Percentiles rank a stretch among this genome's conserved stretches.
These are phyloP conservation scores for Thereva unica DNA, from an alignment of 2,888 invertebrate genomes.

Conservation along the genomic window DNA sequence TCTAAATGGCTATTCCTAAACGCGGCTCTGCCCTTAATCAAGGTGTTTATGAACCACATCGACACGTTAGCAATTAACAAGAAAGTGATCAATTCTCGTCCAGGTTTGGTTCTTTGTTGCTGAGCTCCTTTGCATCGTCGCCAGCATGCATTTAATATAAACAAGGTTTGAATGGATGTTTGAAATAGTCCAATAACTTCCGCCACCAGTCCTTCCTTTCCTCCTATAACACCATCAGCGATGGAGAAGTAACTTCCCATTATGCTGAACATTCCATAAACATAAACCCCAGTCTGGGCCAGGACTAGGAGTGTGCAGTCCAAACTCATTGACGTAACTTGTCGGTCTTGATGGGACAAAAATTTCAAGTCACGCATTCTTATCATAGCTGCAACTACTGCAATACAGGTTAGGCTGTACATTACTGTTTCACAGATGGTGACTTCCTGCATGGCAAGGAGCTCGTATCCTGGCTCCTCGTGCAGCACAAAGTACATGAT, in stretches of 20 bases:
- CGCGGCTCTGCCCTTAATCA: conserved; percentile 81
- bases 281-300: conserved; percentile 86
- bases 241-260: conserved; percentile 63
- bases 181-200: conserved; percentile 77
- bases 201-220: conserved; percentile 69
- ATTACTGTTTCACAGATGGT: conserved; percentile 76
- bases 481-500: conserved; percentile 89
- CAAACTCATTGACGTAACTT: conserved; percentile 57
- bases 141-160: conserved; percentile 76
- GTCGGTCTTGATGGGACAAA: conserved; percentile 56
- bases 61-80: conserved; percentile 80
- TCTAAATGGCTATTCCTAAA: conserved; percentile 79
- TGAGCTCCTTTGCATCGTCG: conserved; percentile 72
- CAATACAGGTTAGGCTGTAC: conserved; percentile 69
- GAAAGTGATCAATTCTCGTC: conserved; percentile 84
- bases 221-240: conserved; percentile 57
- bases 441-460: conserved; percentile 72
- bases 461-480: conserved; percentile 65
- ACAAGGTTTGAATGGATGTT: conserved; percentile 77
- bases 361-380: conserved; percentile 72
- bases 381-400: conserved; percentile 65
- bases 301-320: conserved; percentile 82
- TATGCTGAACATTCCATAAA: conserved; percentile 85
- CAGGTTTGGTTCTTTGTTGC: conserved; percentile 76
- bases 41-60: conserved; percentile 83